Base-by-base conservation (phyloP, 2,888 invertebrate genomes). In the Hedya salicella region DNA sequence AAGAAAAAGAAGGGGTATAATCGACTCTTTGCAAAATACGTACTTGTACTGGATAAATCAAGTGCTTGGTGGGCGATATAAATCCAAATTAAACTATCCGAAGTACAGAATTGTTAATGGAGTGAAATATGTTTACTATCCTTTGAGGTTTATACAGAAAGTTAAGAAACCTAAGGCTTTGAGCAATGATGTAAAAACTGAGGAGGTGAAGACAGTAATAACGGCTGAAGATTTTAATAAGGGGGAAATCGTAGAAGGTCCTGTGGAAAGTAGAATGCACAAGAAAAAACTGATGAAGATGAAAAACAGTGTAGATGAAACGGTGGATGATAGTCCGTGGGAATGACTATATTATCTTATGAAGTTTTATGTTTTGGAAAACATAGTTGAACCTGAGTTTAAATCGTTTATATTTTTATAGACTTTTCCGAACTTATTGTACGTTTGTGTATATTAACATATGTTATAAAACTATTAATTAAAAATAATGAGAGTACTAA, bases 331-430 rank as follows among this genome's bases (percentile, higher is more conserved):
- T 1, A 88, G 88, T 79, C 89, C 90, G 0, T 91, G 91, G 91
- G 80, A 89, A 89, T 92, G 91, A 92, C 91, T 92, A 92, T 91
- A 78, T 84, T 91, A 91, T 74, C 72, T 89, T 49, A 80, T 89
- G 83, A 90, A 91, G 70, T 85, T 91, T 6, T 89, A 89, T 66
- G 83, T 88, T 68, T 75, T 91, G 49, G 89, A 90, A 2, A 89
- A 84, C 48, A 79, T 91, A 56, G 87, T 90, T 32, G 81, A 79
- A 64, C 87, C 89, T 52, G 88, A 90, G 75, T 85, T 91, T 76
- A 84, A 75, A 78, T 81, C 89, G 11, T 89, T 78, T 77, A 76
- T 88, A 71, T 89, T 88, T 76, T 68, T 89, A 57, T 88, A 81
- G 70, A 62, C 39, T 40, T n/a, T 16, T 60, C 0, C 36, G 9